Base-by-base conservation (phyloP, 2,888 invertebrate species). In the Pollenia amentaria region DNA sequence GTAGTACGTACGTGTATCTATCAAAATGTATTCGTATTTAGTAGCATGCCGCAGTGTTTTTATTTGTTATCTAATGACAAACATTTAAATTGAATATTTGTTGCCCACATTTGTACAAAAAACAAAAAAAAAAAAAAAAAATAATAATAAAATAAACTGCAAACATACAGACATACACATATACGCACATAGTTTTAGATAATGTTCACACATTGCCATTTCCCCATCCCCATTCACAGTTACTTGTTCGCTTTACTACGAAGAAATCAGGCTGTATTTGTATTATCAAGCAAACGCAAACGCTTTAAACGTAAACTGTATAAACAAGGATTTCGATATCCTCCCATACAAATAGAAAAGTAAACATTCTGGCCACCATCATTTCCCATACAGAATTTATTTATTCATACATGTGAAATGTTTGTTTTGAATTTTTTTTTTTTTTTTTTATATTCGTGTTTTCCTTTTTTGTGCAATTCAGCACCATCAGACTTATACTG, bases 401-500 rank as follows among this genome's bases (percentile, higher is more conserved):
- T 73, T 69, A 75, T 55, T 64, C 65, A 48, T 46, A 64, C 72
- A 72, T 70, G 67, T 42, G 75, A 75, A 3, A 42, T 79, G 69
- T 70, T 79, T 79, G 69, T 70, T 57, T 69, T 40, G 69, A n/a
- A 40, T 44, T 18, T 69, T 14, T 60, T 51, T 51, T 40, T 46
- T 46, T 18, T 10, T 29, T 69, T 60, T 6, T 21, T 55, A 48
- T 29, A 3, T 73, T 40, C n/a, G 29, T 60, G 12, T 42, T 57
- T 29, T 16, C 2, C 3, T 79, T 85, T 78, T 85, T 88, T 86
- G 67, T 88, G 88, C 88, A 88, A 88, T 80, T 89, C 90, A 89
- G 90, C 88, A 88, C 78, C 91, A 92, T 90, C 90, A 90, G 80
- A 84, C 72, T 84, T 84, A 83, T 72, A 83, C n/a, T 65, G 77